Conservation (phyloP, 2,113 vertebrate species). For the Zosterops hypoxanthus region DNA sequence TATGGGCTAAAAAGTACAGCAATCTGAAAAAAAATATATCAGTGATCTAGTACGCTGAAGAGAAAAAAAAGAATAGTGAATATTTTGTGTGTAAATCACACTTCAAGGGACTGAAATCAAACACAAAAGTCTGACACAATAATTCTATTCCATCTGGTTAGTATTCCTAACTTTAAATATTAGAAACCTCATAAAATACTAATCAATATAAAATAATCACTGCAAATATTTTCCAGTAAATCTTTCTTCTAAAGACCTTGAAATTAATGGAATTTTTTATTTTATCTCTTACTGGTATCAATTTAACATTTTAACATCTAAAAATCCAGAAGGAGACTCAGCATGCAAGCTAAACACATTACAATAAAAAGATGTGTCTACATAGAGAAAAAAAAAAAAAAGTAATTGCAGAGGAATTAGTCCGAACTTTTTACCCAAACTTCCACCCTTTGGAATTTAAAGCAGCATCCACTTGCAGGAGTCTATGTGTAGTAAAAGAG, state of each 20-base stretch:
- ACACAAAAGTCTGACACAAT: neutral
- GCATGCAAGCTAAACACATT: neutral
- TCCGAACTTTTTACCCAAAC: neutral
- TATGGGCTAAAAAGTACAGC: neutral
- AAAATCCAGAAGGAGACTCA: neutral
- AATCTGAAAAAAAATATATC: neutral
- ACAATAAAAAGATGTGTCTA: neutral
- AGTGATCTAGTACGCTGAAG: neutral
- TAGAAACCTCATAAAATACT: neutral
- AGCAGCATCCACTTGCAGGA: neutral
- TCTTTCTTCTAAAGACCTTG: neutral
- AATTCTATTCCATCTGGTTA: neutral
- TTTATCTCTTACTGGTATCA: neutral
- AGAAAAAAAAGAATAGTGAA: neutral
- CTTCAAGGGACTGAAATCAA: neutral
- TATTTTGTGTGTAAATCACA: neutral
- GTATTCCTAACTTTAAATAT: neutral
- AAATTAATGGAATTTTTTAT: neutral
- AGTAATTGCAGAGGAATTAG: neutral
- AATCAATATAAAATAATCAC: neutral
- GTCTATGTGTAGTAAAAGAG: neutral
- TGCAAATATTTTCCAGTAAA: neutral
- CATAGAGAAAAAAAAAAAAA: neutral
- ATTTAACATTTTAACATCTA: neutral
- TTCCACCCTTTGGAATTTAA: neutral